A percentile compares a stretch with the other conserved stretches of the same genome.
Conservation (phyloP, 2,888 invertebrate species). For the Limnephilus lunatus region DNA sequence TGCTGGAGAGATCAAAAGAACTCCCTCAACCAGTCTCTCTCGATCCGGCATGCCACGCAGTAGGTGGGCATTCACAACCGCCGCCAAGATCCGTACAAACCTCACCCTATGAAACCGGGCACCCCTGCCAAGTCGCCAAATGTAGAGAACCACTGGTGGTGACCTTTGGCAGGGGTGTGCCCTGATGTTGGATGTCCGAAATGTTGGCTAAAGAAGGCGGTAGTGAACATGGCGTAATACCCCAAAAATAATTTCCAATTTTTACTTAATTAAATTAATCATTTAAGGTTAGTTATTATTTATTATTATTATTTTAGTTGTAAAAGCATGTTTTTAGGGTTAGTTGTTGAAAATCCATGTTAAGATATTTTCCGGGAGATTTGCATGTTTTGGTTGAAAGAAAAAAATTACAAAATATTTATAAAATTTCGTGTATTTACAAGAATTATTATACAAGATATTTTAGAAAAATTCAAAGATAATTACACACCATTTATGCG, state of each 20-base stretch:
- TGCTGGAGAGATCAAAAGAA: no score
- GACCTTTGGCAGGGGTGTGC: no score
- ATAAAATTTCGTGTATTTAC: constrained; percentile 40
- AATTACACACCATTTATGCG: constrained; percentile 13
- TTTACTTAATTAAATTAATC: background rate
- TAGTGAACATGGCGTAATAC: no score
- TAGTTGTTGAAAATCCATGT: background rate
- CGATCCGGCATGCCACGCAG: no score
- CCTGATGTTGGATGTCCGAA: no score
- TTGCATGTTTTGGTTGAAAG: background rate
- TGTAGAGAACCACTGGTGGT: no score
- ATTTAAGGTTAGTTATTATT: background rate
- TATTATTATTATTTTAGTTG: background rate
- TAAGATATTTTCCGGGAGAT: background rate
- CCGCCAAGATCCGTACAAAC: no score
- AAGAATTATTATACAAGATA: constrained; percentile 32
- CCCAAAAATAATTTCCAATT: background rate
- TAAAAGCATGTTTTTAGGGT: background rate
- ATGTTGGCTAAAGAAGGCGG: no score
- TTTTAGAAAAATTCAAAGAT: constrained; percentile 16
- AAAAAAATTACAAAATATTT: constrained; percentile 13
- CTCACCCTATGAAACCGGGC: no score
- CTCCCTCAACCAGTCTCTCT: no score
- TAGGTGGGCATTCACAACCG: no score
- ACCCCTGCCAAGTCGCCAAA: no score